phyloP scores from a whole-genome alignment of 1,140 invertebrate genomes.

The Arctopsyche grandis region DNA sequence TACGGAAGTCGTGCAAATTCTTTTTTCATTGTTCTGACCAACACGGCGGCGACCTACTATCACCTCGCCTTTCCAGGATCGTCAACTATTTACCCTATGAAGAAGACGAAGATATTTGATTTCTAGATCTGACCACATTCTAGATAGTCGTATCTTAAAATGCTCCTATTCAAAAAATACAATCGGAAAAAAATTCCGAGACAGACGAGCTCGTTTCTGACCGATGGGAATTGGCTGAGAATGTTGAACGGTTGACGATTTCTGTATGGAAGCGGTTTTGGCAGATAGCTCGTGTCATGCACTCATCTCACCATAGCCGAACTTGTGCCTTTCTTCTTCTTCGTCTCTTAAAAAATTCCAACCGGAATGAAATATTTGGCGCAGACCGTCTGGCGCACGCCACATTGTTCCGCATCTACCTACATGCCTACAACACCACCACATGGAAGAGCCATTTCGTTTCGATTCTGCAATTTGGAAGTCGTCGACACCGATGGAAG shows the following conservation, averaged over 20 bases:
- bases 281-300: neutral
- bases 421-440: too few species aligned
- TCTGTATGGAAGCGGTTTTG: neutral
- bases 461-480: too few species aligned
- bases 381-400: slow-evolving; percentile 34
- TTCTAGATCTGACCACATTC: too few species aligned
- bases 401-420: slow-evolving; percentile 12
- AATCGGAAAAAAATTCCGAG: too few species aligned
- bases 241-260: neutral
- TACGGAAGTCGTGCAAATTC: slow-evolving; percentile 45
- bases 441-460: too few species aligned
- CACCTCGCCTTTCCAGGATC: neutral
- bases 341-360: slow-evolving; percentile 14
- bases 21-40: slow-evolving; percentile 42
- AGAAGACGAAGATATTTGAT: neutral
- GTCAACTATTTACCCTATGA: neutral
- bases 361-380: slow-evolving; percentile 40
- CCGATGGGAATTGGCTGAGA: too few species aligned
- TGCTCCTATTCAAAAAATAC: too few species aligned
- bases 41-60: slow-evolving; percentile 33
- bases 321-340: neutral
- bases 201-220: too few species aligned
- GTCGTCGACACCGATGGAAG: too few species aligned
- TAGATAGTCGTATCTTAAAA: too few species aligned
- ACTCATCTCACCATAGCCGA: slow-evolving; percentile 6